phyloP scores from a whole-genome alignment of 2,113 vertebrate species.

The Tor tambroides region DNA sequence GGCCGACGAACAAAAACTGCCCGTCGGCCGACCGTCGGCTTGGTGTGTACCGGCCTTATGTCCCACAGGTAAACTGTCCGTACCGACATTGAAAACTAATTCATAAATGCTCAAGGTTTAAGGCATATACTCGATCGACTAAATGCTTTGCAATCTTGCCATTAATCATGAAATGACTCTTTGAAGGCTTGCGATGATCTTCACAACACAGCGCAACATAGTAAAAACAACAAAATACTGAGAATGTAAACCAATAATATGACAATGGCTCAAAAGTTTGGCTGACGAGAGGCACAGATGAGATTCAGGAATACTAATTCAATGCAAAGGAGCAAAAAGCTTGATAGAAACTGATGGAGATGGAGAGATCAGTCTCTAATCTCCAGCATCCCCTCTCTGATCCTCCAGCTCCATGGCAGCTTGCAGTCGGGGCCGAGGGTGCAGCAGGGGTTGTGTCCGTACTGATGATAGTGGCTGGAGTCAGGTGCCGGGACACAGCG shows the following conservation, averaged over 20 bases:
- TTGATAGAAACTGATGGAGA: too few relatives aligned
- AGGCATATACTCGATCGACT: background rate
- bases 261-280: background rate
- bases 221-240: background rate
- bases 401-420: constrained; percentile 84
- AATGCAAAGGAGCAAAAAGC: background rate
- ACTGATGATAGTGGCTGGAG: constrained; percentile 67
- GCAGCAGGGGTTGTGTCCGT: constrained; percentile 5
- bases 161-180: background rate
- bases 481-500: constrained; percentile 88
- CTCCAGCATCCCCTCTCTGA: constrained; percentile 87
- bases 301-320: background rate
- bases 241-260: constrained; percentile 7
- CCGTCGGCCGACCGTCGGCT: too few relatives aligned
- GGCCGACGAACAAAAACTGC: too few relatives aligned
- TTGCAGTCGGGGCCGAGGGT: constrained; percentile 77
- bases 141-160: background rate
- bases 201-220: background rate
- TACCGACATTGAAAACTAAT: background rate
- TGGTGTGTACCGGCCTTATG: too few relatives aligned
- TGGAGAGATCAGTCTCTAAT: constrained; percentile 31
- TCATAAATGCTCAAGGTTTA: background rate
- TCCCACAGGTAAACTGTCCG: background rate
- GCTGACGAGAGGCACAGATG: background rate
- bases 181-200: background rate